Conservation (phyloP, 2,113 vertebrate genomes). For the Corythaixoides concolor region DNA sequence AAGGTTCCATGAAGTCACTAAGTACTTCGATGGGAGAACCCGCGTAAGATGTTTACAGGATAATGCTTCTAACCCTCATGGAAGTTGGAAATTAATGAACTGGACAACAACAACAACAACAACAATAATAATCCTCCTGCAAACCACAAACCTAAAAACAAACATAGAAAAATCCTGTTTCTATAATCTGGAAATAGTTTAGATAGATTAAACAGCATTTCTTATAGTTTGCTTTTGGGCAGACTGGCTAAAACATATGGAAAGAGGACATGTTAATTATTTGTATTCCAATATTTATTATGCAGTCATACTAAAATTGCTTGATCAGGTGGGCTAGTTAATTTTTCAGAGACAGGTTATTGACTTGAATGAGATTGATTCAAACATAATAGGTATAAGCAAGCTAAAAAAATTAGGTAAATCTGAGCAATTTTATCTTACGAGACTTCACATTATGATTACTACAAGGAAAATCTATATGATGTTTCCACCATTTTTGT, state of each 20-base stretch:
- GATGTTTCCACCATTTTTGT: not conserved
- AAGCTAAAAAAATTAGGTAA: not conserved
- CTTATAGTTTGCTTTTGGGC: not conserved
- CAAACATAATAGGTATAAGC: not conserved
- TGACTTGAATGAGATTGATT: not conserved
- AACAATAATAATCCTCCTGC: not conserved
- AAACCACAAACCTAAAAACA: not conserved
- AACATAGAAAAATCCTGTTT: not conserved
- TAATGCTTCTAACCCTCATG: not conserved
- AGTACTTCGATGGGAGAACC: not conserved
- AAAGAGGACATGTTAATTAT: not conserved
- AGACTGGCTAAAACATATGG: not conserved
- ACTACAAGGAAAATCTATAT: not conserved
- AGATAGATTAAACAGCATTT: not conserved
- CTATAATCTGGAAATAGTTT: not conserved
- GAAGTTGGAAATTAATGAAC: not conserved
- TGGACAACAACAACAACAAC: not conserved
- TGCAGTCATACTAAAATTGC: not conserved
- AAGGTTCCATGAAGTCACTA: not conserved
- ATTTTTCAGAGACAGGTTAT: not conserved
- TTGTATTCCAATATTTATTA: not conserved
- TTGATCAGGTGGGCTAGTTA: not conserved
- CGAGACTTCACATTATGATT: not conserved
- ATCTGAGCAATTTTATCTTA: not conserved
- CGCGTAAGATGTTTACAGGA: not conserved